phyloP scores from a whole-genome alignment of 2,888 invertebrate genomes.

The Polydrusus tereticollis region DNA sequence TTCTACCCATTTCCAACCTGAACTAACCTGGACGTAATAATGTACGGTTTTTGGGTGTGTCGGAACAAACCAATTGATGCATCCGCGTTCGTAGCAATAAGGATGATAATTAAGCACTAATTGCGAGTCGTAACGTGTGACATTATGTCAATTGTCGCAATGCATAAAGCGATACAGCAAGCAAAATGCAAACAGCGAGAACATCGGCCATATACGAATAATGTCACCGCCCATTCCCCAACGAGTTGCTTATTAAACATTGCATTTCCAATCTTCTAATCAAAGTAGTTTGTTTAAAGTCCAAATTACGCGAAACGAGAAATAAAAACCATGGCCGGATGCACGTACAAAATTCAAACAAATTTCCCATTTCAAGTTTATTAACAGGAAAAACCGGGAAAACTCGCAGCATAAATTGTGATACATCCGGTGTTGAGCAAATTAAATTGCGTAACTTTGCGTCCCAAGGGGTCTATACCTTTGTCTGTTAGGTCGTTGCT shows the following conservation, averaged over 20 bases:
- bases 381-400: slow-evolving; percentile 27
- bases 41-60: no score
- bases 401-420: slow-evolving; percentile 33
- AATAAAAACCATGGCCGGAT: neutral
- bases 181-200: no score
- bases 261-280: neutral
- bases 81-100: no score
- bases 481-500: slow-evolving; percentile 25
- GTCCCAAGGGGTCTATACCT: slow-evolving; percentile 25
- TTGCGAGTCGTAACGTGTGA: no score
- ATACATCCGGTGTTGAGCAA: slow-evolving; percentile 35
- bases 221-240: no score
- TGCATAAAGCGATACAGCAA: no score
- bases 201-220: no score
- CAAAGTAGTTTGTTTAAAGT: neutral
- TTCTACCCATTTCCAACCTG: no score
- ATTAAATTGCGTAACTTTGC: slow-evolving; percentile 32
- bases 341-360: slow-evolving; percentile 23
- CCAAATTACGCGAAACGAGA: neutral
- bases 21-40: no score
- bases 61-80: no score
- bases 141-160: no score
- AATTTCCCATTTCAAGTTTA: slow-evolving; percentile 29
- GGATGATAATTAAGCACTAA: no score
- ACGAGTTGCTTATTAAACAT: neutral